These are phyloP conservation scores for Psettodes erumei DNA, from an alignment of 2,113 vertebrate species.

Conservation along the genomic window DNA sequence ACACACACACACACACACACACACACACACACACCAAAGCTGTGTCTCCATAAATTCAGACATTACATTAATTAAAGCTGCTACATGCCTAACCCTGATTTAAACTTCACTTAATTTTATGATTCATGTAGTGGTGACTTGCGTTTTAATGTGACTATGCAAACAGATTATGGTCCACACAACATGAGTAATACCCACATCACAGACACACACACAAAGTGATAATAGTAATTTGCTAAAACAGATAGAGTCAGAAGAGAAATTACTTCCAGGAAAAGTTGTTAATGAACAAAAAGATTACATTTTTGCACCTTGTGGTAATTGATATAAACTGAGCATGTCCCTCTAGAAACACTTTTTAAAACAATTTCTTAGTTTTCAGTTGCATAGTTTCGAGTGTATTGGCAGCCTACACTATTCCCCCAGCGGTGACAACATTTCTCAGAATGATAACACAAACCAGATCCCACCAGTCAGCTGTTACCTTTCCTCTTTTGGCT, in stretches of 20 bases:
- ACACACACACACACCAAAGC: too few relatives aligned
- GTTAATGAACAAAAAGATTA: background rate
- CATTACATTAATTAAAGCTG: too few relatives aligned
- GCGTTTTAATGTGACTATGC: too few relatives aligned
- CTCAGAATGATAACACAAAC: background rate
- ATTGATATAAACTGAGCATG: background rate
- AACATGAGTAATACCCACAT: too few relatives aligned
- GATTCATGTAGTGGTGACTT: too few relatives aligned
- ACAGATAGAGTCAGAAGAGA: background rate
- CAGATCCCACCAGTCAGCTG: background rate
- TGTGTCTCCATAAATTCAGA: too few relatives aligned
- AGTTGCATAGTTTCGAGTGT: background rate
- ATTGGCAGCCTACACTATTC: background rate
- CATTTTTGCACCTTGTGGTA: background rate
- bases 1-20: background rate
- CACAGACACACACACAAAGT: too few relatives aligned
- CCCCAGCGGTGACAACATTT: background rate
- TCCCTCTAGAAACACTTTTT: too few relatives aligned
- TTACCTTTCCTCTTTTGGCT: constrained; percentile 56
- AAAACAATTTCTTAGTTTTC: background rate
- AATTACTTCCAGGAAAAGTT: background rate
- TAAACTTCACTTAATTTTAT: too few relatives aligned
- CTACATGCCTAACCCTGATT: too few relatives aligned
- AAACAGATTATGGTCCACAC: too few relatives aligned
- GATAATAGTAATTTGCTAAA: background rate